Evolutionary conservation across 1,140 invertebrate species (phyloP).

Genomic region (Scaptomyza montana): DNA sequence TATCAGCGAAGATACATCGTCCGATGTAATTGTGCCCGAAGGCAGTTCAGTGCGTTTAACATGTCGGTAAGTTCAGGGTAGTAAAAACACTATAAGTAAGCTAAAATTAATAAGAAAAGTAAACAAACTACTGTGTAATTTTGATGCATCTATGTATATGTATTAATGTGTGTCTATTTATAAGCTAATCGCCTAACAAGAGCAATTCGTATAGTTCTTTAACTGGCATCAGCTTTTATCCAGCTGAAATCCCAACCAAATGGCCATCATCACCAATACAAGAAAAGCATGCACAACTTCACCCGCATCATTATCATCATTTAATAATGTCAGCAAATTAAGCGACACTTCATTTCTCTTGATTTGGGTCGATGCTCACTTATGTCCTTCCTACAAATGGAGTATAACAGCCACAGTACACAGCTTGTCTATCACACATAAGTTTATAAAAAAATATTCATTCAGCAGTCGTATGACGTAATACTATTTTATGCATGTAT

Average conservation of each 20-base stretch:
- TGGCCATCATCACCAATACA: conserved; percentile 18
- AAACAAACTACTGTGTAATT: not conserved
- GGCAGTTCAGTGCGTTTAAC: conserved; percentile 88
- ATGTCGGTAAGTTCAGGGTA: conserved; percentile 83
- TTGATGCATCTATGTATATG: not conserved
- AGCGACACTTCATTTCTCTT: conserved; percentile 84
- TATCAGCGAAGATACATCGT: conserved; percentile 90
- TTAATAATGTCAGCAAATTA: conserved; percentile 84
- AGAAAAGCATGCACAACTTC: conserved; percentile 5
- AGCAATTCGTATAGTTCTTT: conserved; percentile 15
- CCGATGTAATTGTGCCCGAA: conserved; percentile 92
- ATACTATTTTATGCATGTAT: too few relatives aligned
- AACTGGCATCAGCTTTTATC: conserved; percentile 16
- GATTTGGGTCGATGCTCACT: conserved; percentile 65
- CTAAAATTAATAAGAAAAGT: too few relatives aligned
- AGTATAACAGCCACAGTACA: not conserved
- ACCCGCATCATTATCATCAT: conserved; percentile 45
- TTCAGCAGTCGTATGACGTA: too few relatives aligned
- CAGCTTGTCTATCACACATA: not conserved
- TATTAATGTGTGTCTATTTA: conserved; percentile 11
- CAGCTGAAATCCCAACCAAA: conserved; percentile 34
- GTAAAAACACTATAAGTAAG: not conserved
- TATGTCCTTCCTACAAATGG: conserved; percentile 9
- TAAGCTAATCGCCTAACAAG: conserved; percentile 24
- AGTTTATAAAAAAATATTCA: too few relatives aligned